Percentiles rank a stretch among this genome's conserved stretches.
phyloP scores from a whole-genome alignment of 1,140 invertebrate genomes.

The Penaeus vannamei region DNA sequence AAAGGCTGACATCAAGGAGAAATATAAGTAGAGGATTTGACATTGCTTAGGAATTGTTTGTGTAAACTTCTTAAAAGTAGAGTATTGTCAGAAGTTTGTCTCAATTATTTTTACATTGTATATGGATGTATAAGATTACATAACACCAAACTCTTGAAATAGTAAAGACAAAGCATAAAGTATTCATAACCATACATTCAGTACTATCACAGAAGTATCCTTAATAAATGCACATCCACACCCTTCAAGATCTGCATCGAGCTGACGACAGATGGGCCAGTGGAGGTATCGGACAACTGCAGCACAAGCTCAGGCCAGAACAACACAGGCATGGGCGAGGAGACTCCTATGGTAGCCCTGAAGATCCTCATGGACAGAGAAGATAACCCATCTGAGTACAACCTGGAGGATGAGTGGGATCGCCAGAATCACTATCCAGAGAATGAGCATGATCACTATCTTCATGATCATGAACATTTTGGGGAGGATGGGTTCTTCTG shows the following conservation, averaged over 20 bases:
- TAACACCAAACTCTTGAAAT: too few species aligned
- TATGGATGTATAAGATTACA: too few species aligned
- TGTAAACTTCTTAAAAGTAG: too few species aligned
- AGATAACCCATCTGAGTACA: conserved; percentile 30
- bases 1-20: too few species aligned
- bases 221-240: too few species aligned
- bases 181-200: too few species aligned
- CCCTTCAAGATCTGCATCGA: conserved; percentile 32
- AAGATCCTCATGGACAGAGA: conserved; percentile 24
- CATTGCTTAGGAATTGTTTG: too few species aligned
- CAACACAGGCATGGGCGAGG: not conserved
- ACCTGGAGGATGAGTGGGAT: conserved; percentile 26
- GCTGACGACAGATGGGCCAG: conserved; percentile 70
- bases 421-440: not conserved
- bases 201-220: too few species aligned
- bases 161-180: too few species aligned
- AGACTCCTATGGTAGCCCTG: conserved; percentile 43
- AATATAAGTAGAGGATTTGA: too few species aligned
- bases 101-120: too few species aligned
- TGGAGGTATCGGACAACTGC: conserved; percentile 44
- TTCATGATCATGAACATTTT: conserved; percentile 32
- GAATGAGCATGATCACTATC: conserved; percentile 34
- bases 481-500: conserved; percentile 60
- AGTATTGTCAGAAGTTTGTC: too few species aligned
- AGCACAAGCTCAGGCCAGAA: not conserved